Percentiles rank a stretch among this genome's conserved stretches.
Conservation (phyloP, 2,797 vertebrate species). For the Lophotriccus pileatus region DNA sequence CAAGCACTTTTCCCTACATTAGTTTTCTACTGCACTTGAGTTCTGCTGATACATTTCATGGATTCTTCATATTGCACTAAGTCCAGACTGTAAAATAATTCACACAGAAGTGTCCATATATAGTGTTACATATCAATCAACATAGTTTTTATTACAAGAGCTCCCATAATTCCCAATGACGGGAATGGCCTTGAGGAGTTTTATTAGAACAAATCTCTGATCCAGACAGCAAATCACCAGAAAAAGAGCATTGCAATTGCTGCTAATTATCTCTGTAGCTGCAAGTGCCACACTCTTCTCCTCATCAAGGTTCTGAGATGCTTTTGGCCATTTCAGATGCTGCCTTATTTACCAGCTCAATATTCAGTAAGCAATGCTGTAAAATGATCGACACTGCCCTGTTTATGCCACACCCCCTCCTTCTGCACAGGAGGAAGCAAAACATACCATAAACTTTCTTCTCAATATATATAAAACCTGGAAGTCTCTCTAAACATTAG, state of each 20-base stretch:
- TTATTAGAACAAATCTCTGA: background rate
- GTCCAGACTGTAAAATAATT: background rate
- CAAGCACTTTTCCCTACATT: background rate
- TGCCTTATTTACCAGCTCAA: background rate
- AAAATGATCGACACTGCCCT: background rate
- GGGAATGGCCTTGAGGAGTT: background rate
- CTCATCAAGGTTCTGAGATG: background rate
- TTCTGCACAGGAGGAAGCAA: background rate
- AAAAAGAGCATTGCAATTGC: accelerated
- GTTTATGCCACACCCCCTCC: background rate
- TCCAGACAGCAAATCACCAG: background rate
- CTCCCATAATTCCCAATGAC: background rate
- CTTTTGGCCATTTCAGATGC: background rate
- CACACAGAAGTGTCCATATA: background rate
- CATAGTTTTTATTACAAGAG: background rate
- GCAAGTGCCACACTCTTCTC: background rate
- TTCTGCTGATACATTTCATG: background rate
- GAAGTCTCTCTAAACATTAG: background rate
- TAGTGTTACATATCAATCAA: accelerated
- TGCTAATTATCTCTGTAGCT: background rate
- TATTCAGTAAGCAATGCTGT: background rate
- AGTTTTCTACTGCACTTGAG: background rate
- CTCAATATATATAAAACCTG: background rate
- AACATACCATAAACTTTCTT: background rate
- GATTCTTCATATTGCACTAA: background rate